phyloP scores from a whole-genome alignment of 2,113 vertebrate species.

The Scalopus aquaticus region DNA sequence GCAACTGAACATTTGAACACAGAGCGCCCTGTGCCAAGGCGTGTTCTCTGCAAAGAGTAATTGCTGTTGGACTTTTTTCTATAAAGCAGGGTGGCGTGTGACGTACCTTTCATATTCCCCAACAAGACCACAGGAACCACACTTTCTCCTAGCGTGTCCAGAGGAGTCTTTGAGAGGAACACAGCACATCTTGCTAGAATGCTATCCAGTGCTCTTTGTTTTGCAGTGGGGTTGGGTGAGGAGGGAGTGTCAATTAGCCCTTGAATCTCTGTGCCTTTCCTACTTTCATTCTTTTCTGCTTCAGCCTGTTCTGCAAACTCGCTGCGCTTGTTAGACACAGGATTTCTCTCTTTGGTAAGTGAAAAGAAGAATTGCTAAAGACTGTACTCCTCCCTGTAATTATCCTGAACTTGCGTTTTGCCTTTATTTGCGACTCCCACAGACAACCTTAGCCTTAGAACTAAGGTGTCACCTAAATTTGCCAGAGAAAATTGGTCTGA shows the following conservation, averaged over 20 bases:
- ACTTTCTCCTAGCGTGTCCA: background rate
- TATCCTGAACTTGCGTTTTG: background rate
- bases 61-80: background rate
- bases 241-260: background rate
- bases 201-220: background rate
- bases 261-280: constrained; percentile 75
- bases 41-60: background rate
- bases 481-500: constrained; percentile 49
- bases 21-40: background rate
- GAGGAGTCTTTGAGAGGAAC: background rate
- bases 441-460: constrained; percentile 6
- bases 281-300: constrained; percentile 82
- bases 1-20: background rate
- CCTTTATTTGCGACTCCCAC: constrained; percentile 1
- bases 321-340: constrained; percentile 99
- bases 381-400: background rate
- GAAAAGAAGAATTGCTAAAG: constrained; percentile 43
- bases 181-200: background rate
- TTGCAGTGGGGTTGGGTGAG: background rate
- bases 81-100: background rate
- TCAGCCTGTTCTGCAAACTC: constrained; percentile 99
- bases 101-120: background rate
- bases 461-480: constrained; percentile 58
- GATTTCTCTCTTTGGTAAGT: constrained; percentile 99
- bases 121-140: accelerated